Evolutionary conservation across 92 coral and sea anemone genomes (phyloP), one percentile per base, ranked within the genome.

Genomic region (Virgularia gustaviana): DNA sequence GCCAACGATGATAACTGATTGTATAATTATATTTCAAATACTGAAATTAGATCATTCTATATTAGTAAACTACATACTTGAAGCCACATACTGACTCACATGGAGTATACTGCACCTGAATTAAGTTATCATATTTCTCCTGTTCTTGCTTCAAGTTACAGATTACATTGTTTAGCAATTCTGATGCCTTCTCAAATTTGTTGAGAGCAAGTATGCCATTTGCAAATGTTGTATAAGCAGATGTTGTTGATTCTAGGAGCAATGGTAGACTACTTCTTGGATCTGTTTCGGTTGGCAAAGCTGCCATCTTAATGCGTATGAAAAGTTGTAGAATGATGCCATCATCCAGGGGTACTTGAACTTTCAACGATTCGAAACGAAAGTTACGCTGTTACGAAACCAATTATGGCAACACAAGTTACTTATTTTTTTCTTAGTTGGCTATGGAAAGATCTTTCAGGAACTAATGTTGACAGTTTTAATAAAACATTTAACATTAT

Each of bases 91-190:
- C 13, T 43, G 13, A 16, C 0, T 22, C 13, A 43, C 13, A 16
- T 1, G 51, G 4, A 1, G 51, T 0, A 16, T 18, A 10, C 60
- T 22, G 24, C 8, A 68, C 75, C 75, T 68, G 47, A 0, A 68
- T 1, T n/a, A 68, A 49, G 28, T 68, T 61, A 49, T 68, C 61
- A 49, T 68, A 49, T 30, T 68, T 68, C 9, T 47, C 75, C 47
- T 68, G 60, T 19, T 68, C 75, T 20, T 49, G 44, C 19, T 49
- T 68, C 55, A 68, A 68, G 24, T 45, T 68, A 38, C 75, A 68
- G 33, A 68, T 68, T 6, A 68, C 75, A 30, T 53, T 27, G 4
- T 68, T 61, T 6, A 68, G 36, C 15, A 49, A 68, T 4, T 68
- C 75, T 7, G 75, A 68, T 1, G 25, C 75, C 18, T 49, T 49